These are phyloP conservation scores for Eurois occulta DNA, from an alignment of 2,888 invertebrate genomes.

Conservation along the genomic window DNA sequence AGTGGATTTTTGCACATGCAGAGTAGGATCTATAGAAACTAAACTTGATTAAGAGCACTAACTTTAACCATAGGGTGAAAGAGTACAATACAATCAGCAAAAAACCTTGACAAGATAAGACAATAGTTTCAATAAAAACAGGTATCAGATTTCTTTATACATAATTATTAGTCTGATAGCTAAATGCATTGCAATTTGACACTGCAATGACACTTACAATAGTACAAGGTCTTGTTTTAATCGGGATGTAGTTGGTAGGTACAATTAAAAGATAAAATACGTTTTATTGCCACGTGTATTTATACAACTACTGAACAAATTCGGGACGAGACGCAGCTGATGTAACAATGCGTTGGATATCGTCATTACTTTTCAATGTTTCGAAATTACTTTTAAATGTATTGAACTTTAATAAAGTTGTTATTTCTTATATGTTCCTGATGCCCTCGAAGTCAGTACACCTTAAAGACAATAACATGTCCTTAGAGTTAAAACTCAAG, in stretches of 20 bases:
- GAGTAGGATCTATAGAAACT: not conserved
- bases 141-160: constrained; percentile 13
- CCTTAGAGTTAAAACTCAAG: constrained; percentile 5
- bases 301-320: constrained; percentile 37
- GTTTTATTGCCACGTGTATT: constrained; percentile 38
- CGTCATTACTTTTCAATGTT: constrained; percentile 32
- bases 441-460: constrained; percentile 1
- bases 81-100: not conserved
- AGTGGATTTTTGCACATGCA: not conserved
- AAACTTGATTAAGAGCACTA: not conserved
- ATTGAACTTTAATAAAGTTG: constrained; percentile 1
- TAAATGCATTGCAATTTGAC: constrained; percentile 50
- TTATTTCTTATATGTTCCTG: not conserved
- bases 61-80: not conserved
- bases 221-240: constrained; percentile 49
- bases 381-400: not conserved
- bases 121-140: constrained; percentile 45
- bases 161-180: constrained; percentile 34
- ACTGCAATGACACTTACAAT: constrained; percentile 25
- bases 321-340: constrained; percentile 53
- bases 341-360: constrained; percentile 51
- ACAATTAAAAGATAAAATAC: constrained; percentile 44
- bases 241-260: constrained; percentile 40
- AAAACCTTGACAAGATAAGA: constrained; percentile 30
- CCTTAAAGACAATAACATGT: not conserved